Conservation (phyloP, 2,888 invertebrate species). For the Clanis bilineata region DNA sequence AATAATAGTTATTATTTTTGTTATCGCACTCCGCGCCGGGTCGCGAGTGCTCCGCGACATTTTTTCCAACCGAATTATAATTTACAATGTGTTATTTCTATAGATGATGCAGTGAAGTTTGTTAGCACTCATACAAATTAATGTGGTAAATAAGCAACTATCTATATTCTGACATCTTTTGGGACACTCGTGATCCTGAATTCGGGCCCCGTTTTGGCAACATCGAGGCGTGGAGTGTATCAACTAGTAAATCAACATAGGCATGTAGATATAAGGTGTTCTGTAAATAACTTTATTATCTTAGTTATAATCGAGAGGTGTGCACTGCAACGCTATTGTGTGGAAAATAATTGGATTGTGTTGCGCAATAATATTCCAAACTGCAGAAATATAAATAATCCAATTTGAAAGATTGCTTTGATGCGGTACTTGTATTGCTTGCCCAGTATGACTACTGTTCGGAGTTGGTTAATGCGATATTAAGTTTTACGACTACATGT, state of each 20-base stretch:
- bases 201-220: not conserved
- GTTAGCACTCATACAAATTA: too few relatives aligned
- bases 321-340: not conserved
- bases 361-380: too few relatives aligned
- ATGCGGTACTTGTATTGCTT: too few relatives aligned
- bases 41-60: not conserved
- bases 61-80: not conserved
- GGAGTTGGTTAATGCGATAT: too few relatives aligned
- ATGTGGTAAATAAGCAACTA: too few relatives aligned
- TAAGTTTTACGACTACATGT: too few relatives aligned
- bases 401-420: too few relatives aligned
- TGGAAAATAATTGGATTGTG: too few relatives aligned
- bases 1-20: conserved; percentile 3
- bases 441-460: too few relatives aligned
- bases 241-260: not conserved
- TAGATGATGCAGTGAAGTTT: not conserved
- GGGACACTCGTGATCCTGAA: not conserved
- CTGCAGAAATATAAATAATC: too few relatives aligned
- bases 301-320: not conserved
- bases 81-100: not conserved
- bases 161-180: not conserved
- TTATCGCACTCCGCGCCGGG: not conserved
- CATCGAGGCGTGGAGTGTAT: not conserved
- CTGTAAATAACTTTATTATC: conserved; percentile 8
- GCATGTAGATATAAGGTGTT: conserved; percentile 4